Evolutionary conservation across 2,888 invertebrate species (phyloP), one percentile per base, ranked within the genome.

Genomic region (Drosophila paranaensis): DNA sequence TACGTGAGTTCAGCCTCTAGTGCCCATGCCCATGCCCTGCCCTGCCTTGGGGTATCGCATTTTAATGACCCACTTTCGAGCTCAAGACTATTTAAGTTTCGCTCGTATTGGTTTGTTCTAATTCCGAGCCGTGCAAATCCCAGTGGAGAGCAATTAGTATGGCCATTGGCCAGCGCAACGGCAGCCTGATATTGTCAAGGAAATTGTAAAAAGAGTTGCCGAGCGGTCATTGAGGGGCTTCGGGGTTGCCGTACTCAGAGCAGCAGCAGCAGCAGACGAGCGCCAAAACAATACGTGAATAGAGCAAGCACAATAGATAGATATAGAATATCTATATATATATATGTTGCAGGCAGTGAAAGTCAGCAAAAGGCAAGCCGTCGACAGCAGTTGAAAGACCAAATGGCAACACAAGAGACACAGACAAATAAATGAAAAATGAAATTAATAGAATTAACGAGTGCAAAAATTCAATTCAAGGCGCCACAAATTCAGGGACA

Each of bases 41-140:
- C 40, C 43, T 43, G 60, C 63, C 53, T 66, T 46, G 67, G 68
- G 73, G 86, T 85, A 87, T 87, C 86, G 69, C 76, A 86, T 91
- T 91, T 90, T 89, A 90, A 90, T 91, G 91, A 91, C 91, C 91
- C 90, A 90, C 86, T 90, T 91, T 88, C 67, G 64, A 69, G 79
- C 90, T 82, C 80, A 91, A 88, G 78, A 88, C 86, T 88, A 70
- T 89, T 90, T 90, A 90, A 85, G 71, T 88, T 77, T 53, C 70
- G 69, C 68, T 74, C 68, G 79, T 85, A 88, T 91, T 81, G 91
- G 88, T 91, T 91, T 90, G 91, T 69, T 75, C 91, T 82, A 91
- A 88, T 91, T 91, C 81, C 51, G 63, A 67, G 60, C 65, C 20
- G 58, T 67, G 76, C 60, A 88, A 82, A 82, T 87, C 86, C 86